These are phyloP conservation scores for Trichogramma evanescens DNA, from an alignment of 2,888 invertebrate genomes.

Conservation along the genomic window DNA sequence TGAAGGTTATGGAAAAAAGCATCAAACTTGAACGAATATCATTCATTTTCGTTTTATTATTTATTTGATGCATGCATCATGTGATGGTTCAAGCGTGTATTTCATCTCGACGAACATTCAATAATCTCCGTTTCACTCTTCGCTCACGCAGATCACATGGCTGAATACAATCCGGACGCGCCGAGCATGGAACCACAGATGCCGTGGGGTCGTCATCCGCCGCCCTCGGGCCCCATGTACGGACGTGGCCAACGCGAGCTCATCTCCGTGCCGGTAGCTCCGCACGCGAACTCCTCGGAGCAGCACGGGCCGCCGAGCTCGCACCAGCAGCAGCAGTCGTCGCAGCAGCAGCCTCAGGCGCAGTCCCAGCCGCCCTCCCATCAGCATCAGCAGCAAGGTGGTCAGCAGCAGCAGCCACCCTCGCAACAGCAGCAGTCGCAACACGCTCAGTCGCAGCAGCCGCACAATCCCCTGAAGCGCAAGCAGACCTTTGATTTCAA, in stretches of 20 bases:
- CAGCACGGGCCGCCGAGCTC: slow-evolving; percentile 22
- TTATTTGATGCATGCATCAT: too few relatives aligned
- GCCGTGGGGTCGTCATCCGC: slow-evolving; percentile 45
- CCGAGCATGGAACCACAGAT: slow-evolving; percentile 59
- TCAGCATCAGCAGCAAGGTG: slow-evolving; percentile 4
- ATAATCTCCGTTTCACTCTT: too few relatives aligned
- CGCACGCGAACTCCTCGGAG: slow-evolving; percentile 46
- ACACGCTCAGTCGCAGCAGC: slow-evolving; percentile 30
- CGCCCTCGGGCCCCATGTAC: slow-evolving; percentile 31
- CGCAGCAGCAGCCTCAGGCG: slow-evolving; percentile 8
- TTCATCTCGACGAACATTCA: too few relatives aligned
- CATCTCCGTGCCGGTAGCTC: slow-evolving; percentile 69
- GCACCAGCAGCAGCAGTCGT: slow-evolving; percentile 11
- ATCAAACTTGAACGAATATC: too few relatives aligned
- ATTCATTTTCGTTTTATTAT: too few relatives aligned
- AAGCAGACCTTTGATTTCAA: slow-evolving; percentile 66
- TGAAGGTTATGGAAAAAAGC: too few relatives aligned
- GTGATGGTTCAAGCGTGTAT: too few relatives aligned
- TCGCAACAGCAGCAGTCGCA: slow-evolving; percentile 10
- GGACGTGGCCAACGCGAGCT: slow-evolving; percentile 57
- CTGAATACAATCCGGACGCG: slow-evolving; percentile 75
- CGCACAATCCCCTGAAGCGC: slow-evolving; percentile 44
- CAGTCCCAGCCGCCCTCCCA: slow-evolving; percentile 15
- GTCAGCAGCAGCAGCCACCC: slow-evolving; percentile 11
- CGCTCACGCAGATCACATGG: slow-evolving; percentile 30